Base-by-base conservation (phyloP, 2,113 vertebrate genomes). In the Chauna torquata region DNA sequence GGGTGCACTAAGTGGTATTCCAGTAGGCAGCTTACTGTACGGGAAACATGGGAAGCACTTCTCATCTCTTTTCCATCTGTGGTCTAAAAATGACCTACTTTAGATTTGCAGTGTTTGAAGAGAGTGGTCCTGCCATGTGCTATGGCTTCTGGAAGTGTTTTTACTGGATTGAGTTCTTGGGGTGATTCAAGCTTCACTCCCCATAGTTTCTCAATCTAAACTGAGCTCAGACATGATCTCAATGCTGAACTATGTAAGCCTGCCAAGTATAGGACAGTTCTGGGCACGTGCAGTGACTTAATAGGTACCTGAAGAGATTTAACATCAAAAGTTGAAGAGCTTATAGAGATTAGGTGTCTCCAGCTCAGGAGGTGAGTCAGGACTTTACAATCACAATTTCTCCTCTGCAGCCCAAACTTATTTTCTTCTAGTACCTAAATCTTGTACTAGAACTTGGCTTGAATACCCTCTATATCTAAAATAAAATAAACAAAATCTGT, bases 261-360 rank as follows among this genome's bases (percentile, higher is more conserved):
- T 94, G 93, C 82, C 87, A 92, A 92, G 66, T 70, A 77, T 38
- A 93, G 66, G 94, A 80, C 94, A 96, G 93, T 86, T 97, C 96
- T 96, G 96, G 96, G 82, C 96, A 97, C 68, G 90, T 96, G 96
- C 90, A 90, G 66, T 96, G 94, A 93, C 91, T 91, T 95, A 97
- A 93, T 93, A 86, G 34, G 84, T 90, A 97, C 82, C 82, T 96
- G 84, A 95, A 94, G 87, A 91, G 92, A 93, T 96, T 95, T 96
- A 96, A 94, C 84, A 95, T 96, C 96, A 97, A 96, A 95, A 85
- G 86, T 86, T 76, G 49, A 42, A 71, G 61, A 76, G 61, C 64
- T 95, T 96, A 89, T 44, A 89, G 65, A 96, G 94, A 96, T 97
- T 97, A 96, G 27, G 70, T 96, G 96, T 97, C 78, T 96, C 84